A percentile compares a stretch with the other conserved stretches of the same genome.
Evolutionary conservation across 2,797 vertebrate genomes (phyloP).

Genomic region (Sebastes goodei): DNA sequence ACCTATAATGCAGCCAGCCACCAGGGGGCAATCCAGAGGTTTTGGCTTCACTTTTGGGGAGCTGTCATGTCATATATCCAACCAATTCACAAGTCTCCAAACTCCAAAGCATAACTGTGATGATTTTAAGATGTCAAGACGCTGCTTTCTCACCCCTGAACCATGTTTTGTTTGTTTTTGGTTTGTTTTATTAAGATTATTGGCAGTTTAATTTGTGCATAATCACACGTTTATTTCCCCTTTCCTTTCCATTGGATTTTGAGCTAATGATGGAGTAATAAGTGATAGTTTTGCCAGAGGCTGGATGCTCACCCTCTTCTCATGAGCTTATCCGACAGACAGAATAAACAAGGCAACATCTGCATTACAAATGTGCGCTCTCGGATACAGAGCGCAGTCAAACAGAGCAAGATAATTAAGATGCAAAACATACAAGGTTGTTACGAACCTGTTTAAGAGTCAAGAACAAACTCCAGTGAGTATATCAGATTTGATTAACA

Average conservation of each 20-base stretch:
- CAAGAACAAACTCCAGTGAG: background rate
- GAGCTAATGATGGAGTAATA: background rate
- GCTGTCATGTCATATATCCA: background rate
- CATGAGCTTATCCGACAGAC: conserved; percentile 21
- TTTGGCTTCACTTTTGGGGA: too few relatives aligned
- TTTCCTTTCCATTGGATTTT: background rate
- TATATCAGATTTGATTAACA: conserved; percentile 22
- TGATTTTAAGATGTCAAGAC: background rate
- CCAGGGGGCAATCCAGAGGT: too few relatives aligned
- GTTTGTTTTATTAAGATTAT: background rate
- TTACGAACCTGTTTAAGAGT: conserved; percentile 22
- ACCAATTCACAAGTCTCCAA: background rate
- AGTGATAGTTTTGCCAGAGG: conserved; percentile 4
- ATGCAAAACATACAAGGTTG: conserved; percentile 29
- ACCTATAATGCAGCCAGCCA: too few relatives aligned
- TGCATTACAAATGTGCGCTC: conserved; percentile 32
- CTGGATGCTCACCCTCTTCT: conserved; percentile 13
- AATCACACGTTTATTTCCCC: background rate
- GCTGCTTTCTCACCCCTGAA: background rate
- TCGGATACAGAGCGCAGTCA: conserved; percentile 3
- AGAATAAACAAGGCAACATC: conserved; percentile 37
- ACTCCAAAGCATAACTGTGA: background rate
- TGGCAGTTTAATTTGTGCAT: conserved; percentile 5
- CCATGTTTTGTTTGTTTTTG: background rate
- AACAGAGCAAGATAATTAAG: conserved; percentile 24